Percentiles rank a stretch among this genome's conserved stretches.
These are phyloP conservation scores for Amblyopsis hoosieri DNA, from an alignment of 2,797 vertebrate genomes.

Conservation along the genomic window DNA sequence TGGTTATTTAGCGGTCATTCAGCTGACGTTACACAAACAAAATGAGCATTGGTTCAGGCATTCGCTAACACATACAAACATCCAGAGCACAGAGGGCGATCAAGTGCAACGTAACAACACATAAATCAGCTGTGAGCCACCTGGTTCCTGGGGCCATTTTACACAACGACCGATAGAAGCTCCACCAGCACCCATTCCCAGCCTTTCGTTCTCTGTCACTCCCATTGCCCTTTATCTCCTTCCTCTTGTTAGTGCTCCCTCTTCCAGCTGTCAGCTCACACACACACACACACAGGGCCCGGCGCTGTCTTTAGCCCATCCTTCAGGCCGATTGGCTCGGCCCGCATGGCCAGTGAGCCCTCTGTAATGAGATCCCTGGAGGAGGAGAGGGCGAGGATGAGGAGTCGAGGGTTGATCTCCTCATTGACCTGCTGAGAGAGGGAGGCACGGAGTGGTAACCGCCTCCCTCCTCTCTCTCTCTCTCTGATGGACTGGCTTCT, in stretches of 20 bases:
- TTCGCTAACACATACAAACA: conserved; percentile 22
- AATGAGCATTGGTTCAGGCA: conserved; percentile 40
- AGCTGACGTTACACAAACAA: conserved; percentile 60
- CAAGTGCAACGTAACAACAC: conserved; percentile 31
- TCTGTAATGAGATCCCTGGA: conserved; percentile 73
- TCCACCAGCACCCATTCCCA: too few species aligned
- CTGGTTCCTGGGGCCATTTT: too few species aligned
- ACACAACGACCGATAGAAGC: too few species aligned
- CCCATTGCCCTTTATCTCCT: too few species aligned
- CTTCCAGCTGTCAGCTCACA: neutral
- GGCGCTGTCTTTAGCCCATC: conserved; percentile 29
- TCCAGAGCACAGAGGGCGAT: conserved; percentile 23
- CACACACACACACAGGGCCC: neutral
- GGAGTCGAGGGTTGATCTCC: conserved; percentile 34
- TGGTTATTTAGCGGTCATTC: conserved; percentile 64
- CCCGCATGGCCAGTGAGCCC: conserved; percentile 47
- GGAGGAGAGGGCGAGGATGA: conserved; percentile 33
- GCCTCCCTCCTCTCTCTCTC: neutral
- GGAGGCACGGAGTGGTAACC: conserved; percentile 19
- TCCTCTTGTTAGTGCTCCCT: too few species aligned
- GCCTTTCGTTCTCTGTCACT: too few species aligned
- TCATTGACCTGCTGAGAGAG: conserved; percentile 39
- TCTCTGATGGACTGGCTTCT: neutral
- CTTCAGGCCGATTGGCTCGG: conserved; percentile 27
- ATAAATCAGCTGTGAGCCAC: conserved; percentile 61